These are phyloP conservation scores for Takifugu rubripes DNA, from an alignment of 2,797 vertebrate species.

Conservation along the genomic window DNA sequence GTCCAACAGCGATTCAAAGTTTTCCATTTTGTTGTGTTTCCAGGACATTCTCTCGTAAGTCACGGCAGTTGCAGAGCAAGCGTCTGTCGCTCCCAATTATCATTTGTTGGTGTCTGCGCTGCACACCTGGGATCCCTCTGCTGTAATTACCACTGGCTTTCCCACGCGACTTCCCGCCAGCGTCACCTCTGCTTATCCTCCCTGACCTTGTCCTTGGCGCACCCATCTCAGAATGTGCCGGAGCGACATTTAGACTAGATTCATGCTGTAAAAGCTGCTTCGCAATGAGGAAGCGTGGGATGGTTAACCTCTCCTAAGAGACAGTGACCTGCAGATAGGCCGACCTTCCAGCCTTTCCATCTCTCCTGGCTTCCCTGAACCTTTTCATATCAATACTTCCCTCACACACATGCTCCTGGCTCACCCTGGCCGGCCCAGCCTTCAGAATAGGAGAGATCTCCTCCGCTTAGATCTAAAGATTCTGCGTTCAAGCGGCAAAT, in stretches of 20 bases:
- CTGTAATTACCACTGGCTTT: conserved; percentile 2
- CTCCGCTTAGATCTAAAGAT: conserved; percentile 64
- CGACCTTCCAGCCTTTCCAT: conserved; percentile 29
- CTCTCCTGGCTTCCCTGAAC: no score
- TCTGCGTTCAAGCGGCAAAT: conserved; percentile 57
- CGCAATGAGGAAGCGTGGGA: conserved; percentile 38
- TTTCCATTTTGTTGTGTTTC: conserved; percentile 18
- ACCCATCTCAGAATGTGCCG: neutral
- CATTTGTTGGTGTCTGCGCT: neutral
- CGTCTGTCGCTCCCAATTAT: conserved; percentile 2
- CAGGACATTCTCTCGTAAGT: neutral
- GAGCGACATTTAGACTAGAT: conserved; percentile 8
- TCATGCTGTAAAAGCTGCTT: conserved; percentile 50
- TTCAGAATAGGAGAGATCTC: conserved; percentile 59
- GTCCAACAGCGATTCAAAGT: conserved; percentile 8
- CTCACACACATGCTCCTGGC: no score
- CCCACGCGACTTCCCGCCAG: conserved; percentile 20
- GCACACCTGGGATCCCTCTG: conserved; percentile 4
- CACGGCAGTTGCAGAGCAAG: neutral
- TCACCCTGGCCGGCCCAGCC: conserved; percentile 19
- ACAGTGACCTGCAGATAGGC: conserved; percentile 38
- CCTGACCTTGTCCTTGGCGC: conserved; percentile 37
- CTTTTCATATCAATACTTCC: no score
- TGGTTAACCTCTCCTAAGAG: no score
- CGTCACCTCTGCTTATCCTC: conserved; percentile 20